Evolutionary conservation across 1,140 invertebrate genomes (phyloP), one percentile per base, ranked within the genome.

Genomic region (Drosophila kanapiae): DNA sequence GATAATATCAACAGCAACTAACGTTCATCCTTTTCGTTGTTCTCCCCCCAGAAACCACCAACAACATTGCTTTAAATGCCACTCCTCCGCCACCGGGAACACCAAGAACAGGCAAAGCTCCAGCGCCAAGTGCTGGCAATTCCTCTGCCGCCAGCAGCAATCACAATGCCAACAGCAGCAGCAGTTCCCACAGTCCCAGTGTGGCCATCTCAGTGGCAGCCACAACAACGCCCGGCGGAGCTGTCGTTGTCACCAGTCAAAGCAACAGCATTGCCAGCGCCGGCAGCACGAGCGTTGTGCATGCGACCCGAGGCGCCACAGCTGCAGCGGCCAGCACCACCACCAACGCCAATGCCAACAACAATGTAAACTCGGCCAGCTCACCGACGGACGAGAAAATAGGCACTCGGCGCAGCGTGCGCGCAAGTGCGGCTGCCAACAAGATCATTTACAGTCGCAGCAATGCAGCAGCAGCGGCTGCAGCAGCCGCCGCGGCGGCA

Each of bases 311-410:
- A 1, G 88, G 88, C 7, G 87, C 91, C 37, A 85, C 83, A 9
- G 82, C 83, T 35, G 91, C 83, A 2, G 86, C 80, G 18, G 81
- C 81, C 4, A 59, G 68, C 18, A 82, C 85, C 11, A 84, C 84
- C 35, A 81, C 78, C 6, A 77, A 80, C 38, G 80, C 69, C 9
- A 63, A 23, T 23, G 23, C 72, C 51, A 90, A 70, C 57, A 81
- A 86, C 38, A 68, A 76, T 76, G 70, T 65, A 7, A 79, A 48
- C 38, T 71, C 62, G 0, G 76, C 68, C 51, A 92, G 11, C 37
- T 91, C 86, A n/a, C 91, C 86, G 31, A 86, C 80, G 11, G 91
- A 92, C 61, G 91, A 92, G 54, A 92, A 92, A 48, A 92, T 92
- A n/a, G 91, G 91, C 7, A 92, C 91, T 0, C 65, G 91, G 16